Conservation (phyloP, 2,113 vertebrate genomes). For the mouse (Mus musculus) region GRCm39 chr7:119569001-119569500, state of each 20-base stretch:
- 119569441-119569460: background rate
- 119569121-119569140: background rate
- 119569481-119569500: background rate
- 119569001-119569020: background rate
- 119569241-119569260: background rate
- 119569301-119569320: background rate
- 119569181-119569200: background rate
- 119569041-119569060: background rate
- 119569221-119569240: background rate
- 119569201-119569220: background rate
- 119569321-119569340: background rate
- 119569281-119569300: background rate
- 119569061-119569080: background rate
- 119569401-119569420: background rate
- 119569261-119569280: background rate
- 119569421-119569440: background rate
- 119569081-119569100: background rate
- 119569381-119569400: background rate
- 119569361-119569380: background rate
- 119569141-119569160: background rate
- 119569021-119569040: background rate
- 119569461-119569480: background rate
- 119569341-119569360: background rate
- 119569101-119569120: background rate
- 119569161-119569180: background rate